phyloP scores from a whole-genome alignment of 2,113 vertebrate genomes.

The Hucho hucho region DNA sequence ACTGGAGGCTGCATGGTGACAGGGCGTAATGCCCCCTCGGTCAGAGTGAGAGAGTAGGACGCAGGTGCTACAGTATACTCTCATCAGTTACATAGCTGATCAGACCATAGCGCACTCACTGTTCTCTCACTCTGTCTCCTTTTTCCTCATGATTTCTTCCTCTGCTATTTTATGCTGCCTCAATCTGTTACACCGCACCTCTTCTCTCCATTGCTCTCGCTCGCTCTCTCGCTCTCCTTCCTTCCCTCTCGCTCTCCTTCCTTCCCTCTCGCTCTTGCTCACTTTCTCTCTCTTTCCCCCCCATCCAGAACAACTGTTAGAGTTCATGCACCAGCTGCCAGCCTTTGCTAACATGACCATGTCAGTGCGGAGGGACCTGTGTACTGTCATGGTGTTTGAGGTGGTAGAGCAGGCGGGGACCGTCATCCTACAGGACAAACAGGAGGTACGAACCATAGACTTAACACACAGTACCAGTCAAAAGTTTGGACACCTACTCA shows the following conservation, averaged over 20 bases:
- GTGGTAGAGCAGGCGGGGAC: conserved; percentile 92
- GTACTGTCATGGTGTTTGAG: conserved; percentile 96
- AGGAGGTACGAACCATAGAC: conserved; percentile 78
- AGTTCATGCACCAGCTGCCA: conserved; percentile 97
- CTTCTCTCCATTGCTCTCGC: background rate
- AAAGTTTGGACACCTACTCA: too few species aligned
- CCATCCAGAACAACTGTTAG: conserved; percentile 86
- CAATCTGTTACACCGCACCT: too few species aligned
- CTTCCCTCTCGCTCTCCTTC: background rate
- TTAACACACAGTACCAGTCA: too few species aligned
- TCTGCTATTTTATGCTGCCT: too few species aligned
- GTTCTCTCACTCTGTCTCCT: too few species aligned
- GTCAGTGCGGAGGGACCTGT: conserved; percentile 93
- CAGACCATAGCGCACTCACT: too few species aligned
- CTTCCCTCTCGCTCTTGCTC: background rate
- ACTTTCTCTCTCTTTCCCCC: conserved; percentile 12
- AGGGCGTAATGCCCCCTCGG: too few species aligned
- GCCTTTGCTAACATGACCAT: conserved; percentile 99
- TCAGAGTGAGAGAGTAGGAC: too few species aligned
- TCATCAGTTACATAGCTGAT: too few species aligned
- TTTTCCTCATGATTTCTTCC: too few species aligned
- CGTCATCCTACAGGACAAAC: conserved; percentile 85
- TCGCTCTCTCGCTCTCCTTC: background rate
- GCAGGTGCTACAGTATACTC: too few species aligned
- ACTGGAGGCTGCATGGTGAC: too few species aligned